Conservation (phyloP, 2,888 invertebrate species). For the Blastobasis adustella region DNA sequence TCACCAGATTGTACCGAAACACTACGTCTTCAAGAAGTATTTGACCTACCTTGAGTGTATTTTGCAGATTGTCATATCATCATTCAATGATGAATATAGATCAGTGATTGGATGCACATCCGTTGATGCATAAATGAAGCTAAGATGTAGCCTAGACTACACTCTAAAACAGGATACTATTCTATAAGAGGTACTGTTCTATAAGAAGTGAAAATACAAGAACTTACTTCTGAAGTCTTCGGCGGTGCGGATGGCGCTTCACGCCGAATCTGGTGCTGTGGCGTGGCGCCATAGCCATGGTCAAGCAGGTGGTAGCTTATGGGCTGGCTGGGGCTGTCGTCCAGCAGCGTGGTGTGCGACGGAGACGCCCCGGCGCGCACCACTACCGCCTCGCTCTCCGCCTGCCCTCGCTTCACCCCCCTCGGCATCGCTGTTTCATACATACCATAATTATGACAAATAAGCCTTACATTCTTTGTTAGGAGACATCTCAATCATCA, state of each 20-base stretch:
- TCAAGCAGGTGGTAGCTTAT: conserved; percentile 87
- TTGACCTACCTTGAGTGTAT: too few relatives aligned
- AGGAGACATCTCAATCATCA: conserved; percentile 38
- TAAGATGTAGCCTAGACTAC: too few relatives aligned
- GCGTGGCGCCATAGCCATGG: conserved; percentile 90
- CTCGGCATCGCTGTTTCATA: conserved; percentile 73
- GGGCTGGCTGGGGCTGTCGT: conserved; percentile 69
- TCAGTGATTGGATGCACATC: too few relatives aligned
- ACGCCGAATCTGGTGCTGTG: conserved; percentile 79
- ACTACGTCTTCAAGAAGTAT: too few relatives aligned
- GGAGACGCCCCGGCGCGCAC: conserved; percentile 71
- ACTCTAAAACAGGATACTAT: too few relatives aligned
- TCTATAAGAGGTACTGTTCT: too few relatives aligned
- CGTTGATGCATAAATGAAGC: too few relatives aligned
- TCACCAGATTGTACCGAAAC: too few relatives aligned
- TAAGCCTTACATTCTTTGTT: conserved; percentile 20
- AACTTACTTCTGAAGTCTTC: conserved; percentile 73
- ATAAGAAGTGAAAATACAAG: not conserved
- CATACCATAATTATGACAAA: conserved; percentile 20
- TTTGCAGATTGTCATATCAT: too few relatives aligned
- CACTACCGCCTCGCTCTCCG: conserved; percentile 69
- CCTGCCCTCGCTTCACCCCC: conserved; percentile 74
- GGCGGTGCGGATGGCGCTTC: conserved; percentile 71
- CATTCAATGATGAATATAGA: too few relatives aligned
- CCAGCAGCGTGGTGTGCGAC: conserved; percentile 67